These are phyloP conservation scores for Nephila pilipes DNA, from an alignment of 1,140 invertebrate genomes.

Conservation along the genomic window DNA sequence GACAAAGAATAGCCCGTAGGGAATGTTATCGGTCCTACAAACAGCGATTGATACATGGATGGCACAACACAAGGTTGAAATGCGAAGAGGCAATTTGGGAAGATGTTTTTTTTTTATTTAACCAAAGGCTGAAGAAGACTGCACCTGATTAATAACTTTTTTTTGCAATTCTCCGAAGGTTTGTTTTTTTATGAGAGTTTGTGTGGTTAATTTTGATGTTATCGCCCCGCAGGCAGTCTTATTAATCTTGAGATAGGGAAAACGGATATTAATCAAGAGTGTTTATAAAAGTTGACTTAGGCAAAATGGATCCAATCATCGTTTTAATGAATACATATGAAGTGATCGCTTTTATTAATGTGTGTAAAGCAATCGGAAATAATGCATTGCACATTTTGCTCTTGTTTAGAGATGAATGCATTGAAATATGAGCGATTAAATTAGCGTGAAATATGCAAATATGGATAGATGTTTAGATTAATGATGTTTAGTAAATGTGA, in stretches of 20 bases:
- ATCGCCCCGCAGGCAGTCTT: neutral
- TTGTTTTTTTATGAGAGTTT: slow-evolving; percentile 33
- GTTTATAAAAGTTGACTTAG: slow-evolving; percentile 65
- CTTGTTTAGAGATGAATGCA: neutral
- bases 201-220: slow-evolving; percentile 51
- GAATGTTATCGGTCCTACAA: neutral
- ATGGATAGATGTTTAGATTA: neutral
- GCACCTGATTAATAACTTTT: slow-evolving; percentile 64
- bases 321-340: slow-evolving; percentile 48
- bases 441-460: neutral
- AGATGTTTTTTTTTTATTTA: neutral
- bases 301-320: slow-evolving; percentile 60
- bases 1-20: slow-evolving; percentile 29
- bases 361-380: neutral
- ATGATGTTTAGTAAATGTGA: no score
- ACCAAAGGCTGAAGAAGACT: neutral
- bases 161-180: slow-evolving; percentile 1
- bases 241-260: slow-evolving; percentile 61
- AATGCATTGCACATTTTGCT: neutral
- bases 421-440: neutral
- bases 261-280: slow-evolving; percentile 58
- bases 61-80: slow-evolving; percentile 18
- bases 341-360: neutral
- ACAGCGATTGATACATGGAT: neutral
- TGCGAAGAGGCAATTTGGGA: neutral